Percentiles rank a stretch among this genome's conserved stretches.
phyloP scores from a whole-genome alignment of 2,888 invertebrate species.

The Craniophora ligustri region DNA sequence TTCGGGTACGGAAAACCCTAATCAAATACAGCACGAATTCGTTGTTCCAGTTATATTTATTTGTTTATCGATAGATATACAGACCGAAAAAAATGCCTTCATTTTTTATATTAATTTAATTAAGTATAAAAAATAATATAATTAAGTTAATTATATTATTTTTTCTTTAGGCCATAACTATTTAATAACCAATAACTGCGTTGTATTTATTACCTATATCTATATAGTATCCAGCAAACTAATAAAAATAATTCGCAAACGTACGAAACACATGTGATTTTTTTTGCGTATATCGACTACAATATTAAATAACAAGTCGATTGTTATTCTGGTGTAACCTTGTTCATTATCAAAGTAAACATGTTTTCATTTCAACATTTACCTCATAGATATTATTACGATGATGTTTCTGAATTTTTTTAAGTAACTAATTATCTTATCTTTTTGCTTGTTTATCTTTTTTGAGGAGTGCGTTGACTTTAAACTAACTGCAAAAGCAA shows the following conservation, averaged over 20 bases:
- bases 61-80: too few species aligned
- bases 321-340: slow-evolving; percentile 49
- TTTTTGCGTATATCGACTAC: slow-evolving; percentile 1
- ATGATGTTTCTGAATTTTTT: not conserved
- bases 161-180: too few species aligned
- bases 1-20: too few species aligned
- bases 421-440: slow-evolving; percentile 20
- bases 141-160: too few species aligned
- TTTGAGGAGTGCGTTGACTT: slow-evolving; percentile 20
- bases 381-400: slow-evolving; percentile 11
- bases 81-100: too few species aligned
- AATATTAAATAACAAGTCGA: slow-evolving; percentile 6
- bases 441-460: slow-evolving; percentile 10
- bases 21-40: not conserved
- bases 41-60: too few species aligned
- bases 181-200: too few species aligned
- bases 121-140: too few species aligned
- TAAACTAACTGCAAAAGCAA: too few species aligned
- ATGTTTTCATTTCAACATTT: slow-evolving; percentile 37
- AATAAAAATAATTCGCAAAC: slow-evolving; percentile 4
- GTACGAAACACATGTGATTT: slow-evolving; percentile 8
- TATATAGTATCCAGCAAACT: not conserved
- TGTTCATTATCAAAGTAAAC: slow-evolving; percentile 54
- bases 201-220: too few species aligned
- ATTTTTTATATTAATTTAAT: too few species aligned